Base-by-base conservation (phyloP, 1,140 invertebrate species). In the Drepana arcuata region DNA sequence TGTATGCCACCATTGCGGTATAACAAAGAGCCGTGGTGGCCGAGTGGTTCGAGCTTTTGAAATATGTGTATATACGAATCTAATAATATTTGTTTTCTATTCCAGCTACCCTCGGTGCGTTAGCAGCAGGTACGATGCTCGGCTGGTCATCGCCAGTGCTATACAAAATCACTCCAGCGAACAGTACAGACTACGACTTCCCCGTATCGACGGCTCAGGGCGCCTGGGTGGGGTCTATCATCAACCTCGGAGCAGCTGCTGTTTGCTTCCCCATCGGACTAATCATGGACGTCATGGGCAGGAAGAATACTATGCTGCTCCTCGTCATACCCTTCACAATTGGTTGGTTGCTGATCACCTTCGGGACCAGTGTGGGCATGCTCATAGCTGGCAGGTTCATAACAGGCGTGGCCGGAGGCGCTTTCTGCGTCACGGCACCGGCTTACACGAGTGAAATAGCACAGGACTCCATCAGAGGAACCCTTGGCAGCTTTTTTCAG, bases 381-480 rank as follows among this genome's bases (percentile, higher is more conserved):
- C 85, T 93, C 11, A 90, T 89, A 39, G 73, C 87, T 0, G 93
- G 93, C 1, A 86, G 93, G 34, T 89, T 94, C 37, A 86, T 95
- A 2, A 88, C 89, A 2, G 93, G 93, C 44, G 49, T 93, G 1
- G 88, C 88, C 7, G 88, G 87, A 26, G 93, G 93, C 25, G 88
- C 91, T 0, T 92, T 91, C 46, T 92, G 91, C 41, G 89, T 92
- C 1, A 89, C 89, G 0, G 91, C 89, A 0, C 93, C 93, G 0
- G 86, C 93, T 32, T 96, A 95, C 58, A 91, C 92, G 0, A 90
- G 90, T 13, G 94, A 96, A 83, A 93, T 93, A 18, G 88, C 92
- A 0, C 91, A 94, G 47, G 90, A 88, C 40, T 85, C 88, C 4
- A 91, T 95, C 42, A 84, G 94, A 18, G 95, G 94, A 4, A 88